Percentiles rank a stretch among this genome's conserved stretches.
Evolutionary conservation across 1,140 invertebrate species (phyloP).

Genomic region (Diachasmimorpha longicaudata): DNA sequence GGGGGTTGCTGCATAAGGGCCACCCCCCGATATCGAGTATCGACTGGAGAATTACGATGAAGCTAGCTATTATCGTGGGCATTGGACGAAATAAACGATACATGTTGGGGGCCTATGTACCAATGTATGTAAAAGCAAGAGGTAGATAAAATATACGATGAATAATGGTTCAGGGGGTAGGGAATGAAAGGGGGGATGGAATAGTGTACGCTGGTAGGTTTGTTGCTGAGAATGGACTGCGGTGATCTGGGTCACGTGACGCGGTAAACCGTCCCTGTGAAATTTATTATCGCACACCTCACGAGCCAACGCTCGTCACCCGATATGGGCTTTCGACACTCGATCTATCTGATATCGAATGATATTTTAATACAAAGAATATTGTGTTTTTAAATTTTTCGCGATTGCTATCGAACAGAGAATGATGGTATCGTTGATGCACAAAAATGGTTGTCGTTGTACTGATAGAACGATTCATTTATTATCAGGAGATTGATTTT

Average conservation of each 20-base stretch:
- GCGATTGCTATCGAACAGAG: not conserved
- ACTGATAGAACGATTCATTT: too few relatives aligned
- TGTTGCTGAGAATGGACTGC: slow-evolving; percentile 6
- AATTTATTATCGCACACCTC: not conserved
- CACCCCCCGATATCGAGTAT: not conserved
- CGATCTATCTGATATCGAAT: not conserved
- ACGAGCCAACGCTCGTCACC: not conserved
- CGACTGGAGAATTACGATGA: not conserved
- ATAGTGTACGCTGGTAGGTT: not conserved
- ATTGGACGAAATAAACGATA: not conserved
- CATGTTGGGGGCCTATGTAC: not conserved
- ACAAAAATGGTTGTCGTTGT: not conserved
- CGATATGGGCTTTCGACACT: not conserved
- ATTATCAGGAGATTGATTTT: too few relatives aligned
- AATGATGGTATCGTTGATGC: not conserved
- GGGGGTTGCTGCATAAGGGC: not conserved
- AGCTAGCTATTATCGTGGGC: not conserved
- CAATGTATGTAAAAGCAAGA: not conserved
- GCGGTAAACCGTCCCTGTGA: not conserved
- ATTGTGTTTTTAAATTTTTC: not conserved
- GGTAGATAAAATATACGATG: slow-evolving; percentile 2
- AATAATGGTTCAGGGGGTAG: not conserved
- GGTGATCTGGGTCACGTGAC: slow-evolving; percentile 1
- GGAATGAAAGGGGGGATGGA: not conserved
- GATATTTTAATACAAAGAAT: not conserved